Percentiles rank a stretch among this genome's conserved stretches.
Conservation (phyloP, 2,797 vertebrate species). For the Lepilemur ruficaudatus region DNA sequence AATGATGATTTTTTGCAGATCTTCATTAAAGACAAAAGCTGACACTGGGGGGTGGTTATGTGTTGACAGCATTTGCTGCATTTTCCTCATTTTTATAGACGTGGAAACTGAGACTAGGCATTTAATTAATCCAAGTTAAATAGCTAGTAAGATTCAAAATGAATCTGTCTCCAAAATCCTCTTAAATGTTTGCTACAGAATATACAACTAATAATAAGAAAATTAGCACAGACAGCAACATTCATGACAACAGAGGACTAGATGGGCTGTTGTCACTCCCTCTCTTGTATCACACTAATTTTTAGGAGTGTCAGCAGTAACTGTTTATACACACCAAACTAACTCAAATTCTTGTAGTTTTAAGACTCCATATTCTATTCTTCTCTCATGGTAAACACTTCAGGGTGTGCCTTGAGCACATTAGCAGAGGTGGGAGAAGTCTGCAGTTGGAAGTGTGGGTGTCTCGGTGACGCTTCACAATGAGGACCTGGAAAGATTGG, state of each 20-base stretch:
- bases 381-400: neutral
- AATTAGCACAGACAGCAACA: neutral
- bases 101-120: neutral
- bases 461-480: neutral
- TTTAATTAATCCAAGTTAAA: neutral
- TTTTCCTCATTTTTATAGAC: neutral
- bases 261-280: neutral
- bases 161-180: neutral
- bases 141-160: neutral
- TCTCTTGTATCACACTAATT: neutral
- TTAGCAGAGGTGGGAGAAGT: neutral
- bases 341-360: neutral
- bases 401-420: too few species aligned
- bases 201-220: neutral
- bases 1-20: neutral
- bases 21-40: neutral
- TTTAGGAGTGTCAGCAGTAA: neutral
- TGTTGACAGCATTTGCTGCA: neutral
- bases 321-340: neutral
- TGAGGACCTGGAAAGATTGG: neutral
- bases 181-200: neutral
- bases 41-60: rapidly evolving
- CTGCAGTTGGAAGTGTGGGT: too few species aligned
- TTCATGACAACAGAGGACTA: too few species aligned
- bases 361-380: neutral